Evolutionary conservation across 2,888 invertebrate species (phyloP), one percentile per base, ranked within the genome.

Genomic region (Saturnia japonica): DNA sequence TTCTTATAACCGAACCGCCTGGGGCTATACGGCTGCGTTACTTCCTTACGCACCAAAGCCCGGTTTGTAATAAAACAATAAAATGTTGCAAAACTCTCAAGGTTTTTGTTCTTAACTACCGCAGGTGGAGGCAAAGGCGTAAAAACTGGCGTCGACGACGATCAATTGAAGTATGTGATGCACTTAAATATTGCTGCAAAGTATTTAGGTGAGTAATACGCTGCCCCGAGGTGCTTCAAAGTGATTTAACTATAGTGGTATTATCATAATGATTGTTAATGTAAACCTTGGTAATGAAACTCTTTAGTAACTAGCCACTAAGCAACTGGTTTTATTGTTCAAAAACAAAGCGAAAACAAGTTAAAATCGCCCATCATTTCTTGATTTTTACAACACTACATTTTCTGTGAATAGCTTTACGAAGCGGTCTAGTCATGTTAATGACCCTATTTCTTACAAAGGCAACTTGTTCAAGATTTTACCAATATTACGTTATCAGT

Each of bases 1-100:
- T 87, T 87, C 85, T 89, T 90, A 87, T 86, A 88, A 84, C 85
- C 83, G 79, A 84, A 80, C 78, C 75, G 81, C 85, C 81, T 74
- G 79, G 79, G 85, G 85, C 85, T 80, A 82, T 81, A 76, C 81
- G 73, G 82, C 85, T 84, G 83, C 81, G 81, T 84, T 83, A 79
- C 84, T 84, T 84, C 80, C 85, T 85, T 85, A 85, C 86, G 85
- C 82, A 83, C 79, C 71, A 74, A 77, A 78, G 79, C 76, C 73
- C 72, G 75, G 75, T 79, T 62, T 76, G 81, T 81, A 87, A 88
- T 87, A 88, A 88, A 89, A 88, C 87, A 87, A 88, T 88, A 84
- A 87, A 89, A 83, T 84, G 83, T 84, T 82, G 81, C 83, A 82
- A 80, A 87, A 86, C 85, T 86, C 78, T 74, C 74, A 74, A 80